Evolutionary conservation across 2,888 invertebrate genomes (phyloP).

Genomic region (Labia minor): DNA sequence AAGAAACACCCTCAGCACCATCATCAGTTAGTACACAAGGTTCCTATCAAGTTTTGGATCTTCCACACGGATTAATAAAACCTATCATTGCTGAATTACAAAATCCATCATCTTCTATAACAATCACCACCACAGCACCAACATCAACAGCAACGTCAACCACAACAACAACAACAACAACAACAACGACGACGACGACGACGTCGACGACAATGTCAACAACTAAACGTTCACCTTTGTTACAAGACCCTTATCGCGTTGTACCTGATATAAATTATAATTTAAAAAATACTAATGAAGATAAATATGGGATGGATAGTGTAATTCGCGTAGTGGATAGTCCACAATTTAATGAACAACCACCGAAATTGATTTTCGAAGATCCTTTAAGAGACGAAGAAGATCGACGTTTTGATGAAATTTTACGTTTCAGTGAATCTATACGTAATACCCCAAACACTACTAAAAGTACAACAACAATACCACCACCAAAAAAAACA

Average conservation of each 20-base stretch:
- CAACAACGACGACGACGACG: too few species aligned
- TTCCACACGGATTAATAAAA: not conserved
- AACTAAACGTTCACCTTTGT: not conserved
- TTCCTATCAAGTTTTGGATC: not conserved
- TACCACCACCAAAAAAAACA: not conserved
- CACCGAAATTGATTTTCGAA: not conserved
- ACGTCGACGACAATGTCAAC: too few species aligned
- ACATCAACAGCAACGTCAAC: not conserved
- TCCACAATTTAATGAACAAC: not conserved
- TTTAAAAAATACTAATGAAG: too few species aligned
- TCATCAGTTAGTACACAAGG: not conserved
- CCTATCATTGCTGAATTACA: too few species aligned
- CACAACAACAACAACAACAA: not conserved
- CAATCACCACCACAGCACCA: not conserved
- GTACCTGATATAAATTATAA: too few species aligned
- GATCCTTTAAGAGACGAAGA: not conserved
- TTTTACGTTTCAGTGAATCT: not conserved
- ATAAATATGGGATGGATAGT: not conserved
- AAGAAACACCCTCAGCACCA: not conserved
- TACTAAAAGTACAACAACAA: not conserved
- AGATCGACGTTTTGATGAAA: not conserved
- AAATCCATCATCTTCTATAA: not conserved
- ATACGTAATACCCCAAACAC: not conserved
- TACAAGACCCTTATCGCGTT: not conserved
- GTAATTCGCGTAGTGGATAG: not conserved